Base-by-base conservation (phyloP, 1,140 invertebrate genomes). In the Zaprionus tsacasi region DNA sequence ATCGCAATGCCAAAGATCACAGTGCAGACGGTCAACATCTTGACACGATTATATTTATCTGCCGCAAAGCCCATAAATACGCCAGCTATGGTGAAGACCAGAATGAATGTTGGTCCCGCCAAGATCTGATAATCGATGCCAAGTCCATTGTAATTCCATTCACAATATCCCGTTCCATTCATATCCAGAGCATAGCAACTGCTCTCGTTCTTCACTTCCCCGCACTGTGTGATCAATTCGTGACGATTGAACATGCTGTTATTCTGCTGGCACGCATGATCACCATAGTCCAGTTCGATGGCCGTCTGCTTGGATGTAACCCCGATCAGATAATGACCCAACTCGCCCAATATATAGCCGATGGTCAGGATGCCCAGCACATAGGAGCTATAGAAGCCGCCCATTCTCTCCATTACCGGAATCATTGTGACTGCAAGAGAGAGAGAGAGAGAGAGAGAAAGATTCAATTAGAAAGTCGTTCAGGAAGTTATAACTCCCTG, bases 71-170 rank as follows among this genome's bases (percentile, higher is more conserved):
- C 97, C 76, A 98, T 94, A 61, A 97, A 94, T 10, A 98, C 95
- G 2, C 97, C 97, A 15, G 96, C 95, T 30, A 98, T 93, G 0
- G 98, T 98, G 92, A 97, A 99, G 25, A 98, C 96, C 10, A 97
- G 95, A 80, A 98, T 98, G 93, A 98, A 98, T 74, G 96, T 96
- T 1, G 98, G 98, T 0, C 98, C 98, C 0, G 98, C 98, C 40
- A 99, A 93, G 75, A 98, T 95, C 93, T 98, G 98, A 93, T 98
- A 98, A 81, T 98, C 96, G 35, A 98, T 93, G 2, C 98, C 98
- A 45, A 98, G 94, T 0, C 98, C 98, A 92, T 98, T 98, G 94
- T 98, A 98, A 89, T 97, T 96, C 97, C 97, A 98, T 83, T 97
- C 96, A 92, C 98, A 99, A 81, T 96, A 96, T 1, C 91, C 75